Base-by-base conservation (phyloP, 1,140 invertebrate genomes). In the Brachionus asplanchnoidis region DNA sequence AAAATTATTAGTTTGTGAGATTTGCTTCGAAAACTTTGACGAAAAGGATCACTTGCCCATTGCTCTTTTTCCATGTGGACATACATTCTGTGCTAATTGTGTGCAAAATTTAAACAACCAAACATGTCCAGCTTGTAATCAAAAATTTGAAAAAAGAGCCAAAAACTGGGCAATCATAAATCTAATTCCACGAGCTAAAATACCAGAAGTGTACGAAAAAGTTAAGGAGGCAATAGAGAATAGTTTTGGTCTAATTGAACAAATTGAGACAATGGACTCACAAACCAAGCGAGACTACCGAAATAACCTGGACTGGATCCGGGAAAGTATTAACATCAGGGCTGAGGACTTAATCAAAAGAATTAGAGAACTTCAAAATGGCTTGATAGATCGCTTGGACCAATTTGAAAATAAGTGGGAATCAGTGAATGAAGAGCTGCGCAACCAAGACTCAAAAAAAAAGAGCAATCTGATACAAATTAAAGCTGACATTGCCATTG, bases 91-190 rank as follows among this genome's bases (percentile, higher is more conserved):
- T 65, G 53, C 20, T 12, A 23, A 46, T 82, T 82, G 79, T 82
- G 42, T 82, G 9, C 2, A 65, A 12, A 82, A 82, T 36, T 82
- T 82, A 11, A 68, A 82, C 53, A 82, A 82, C 42, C 79, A 68
- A 42, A 40, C 23, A 82, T 82, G 79, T 12, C 79, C 79, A 9
- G 79, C 28, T 23, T 82, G 79, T 46, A 82, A 82, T 60, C 53
- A 60, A 60, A 44, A 65, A 46, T 82, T 82, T 26, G 40, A 68
- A n/a, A 40, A 20, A 23, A 60, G 20, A 65, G 79, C 65, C 40
- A 82, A 82, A 82, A 82, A 82, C 28, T 82, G 79, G 79, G 53
- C 79, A 20, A 60, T 82, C 20, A 82, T 82, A 12, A 82, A 82
- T 68, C 36, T 82, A 17, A 82, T 82, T n/a, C 79, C 79, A 20